Conservation (phyloP, 2,888 invertebrate genomes). For the Adelognathus sp. region DNA sequence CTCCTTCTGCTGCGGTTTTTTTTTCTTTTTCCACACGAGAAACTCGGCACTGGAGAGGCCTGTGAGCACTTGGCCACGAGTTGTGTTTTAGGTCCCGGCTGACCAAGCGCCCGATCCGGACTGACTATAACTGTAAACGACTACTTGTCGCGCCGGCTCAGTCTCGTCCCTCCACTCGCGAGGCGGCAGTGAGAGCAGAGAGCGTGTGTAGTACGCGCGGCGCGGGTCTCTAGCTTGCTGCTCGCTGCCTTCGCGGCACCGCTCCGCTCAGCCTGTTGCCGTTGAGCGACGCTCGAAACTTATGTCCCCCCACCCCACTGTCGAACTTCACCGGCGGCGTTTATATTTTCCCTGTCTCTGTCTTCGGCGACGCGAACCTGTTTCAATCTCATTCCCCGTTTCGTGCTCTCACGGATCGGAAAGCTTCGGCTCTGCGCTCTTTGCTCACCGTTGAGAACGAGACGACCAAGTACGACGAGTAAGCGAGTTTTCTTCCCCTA, state of each 20-base stretch:
- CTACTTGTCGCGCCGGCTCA: slow-evolving; percentile 76
- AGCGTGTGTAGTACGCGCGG: neutral
- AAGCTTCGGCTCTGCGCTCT: neutral
- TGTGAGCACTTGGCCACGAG: slow-evolving; percentile 47
- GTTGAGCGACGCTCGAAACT: too few relatives aligned
- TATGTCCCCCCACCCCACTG: slow-evolving; percentile 5
- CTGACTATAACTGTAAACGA: slow-evolving; percentile 81
- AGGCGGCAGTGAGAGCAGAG: neutral
- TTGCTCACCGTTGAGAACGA: too few relatives aligned
- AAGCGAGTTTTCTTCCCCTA: slow-evolving; percentile 29
- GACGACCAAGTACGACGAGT: neutral
- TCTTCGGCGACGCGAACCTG: slow-evolving; percentile 57
- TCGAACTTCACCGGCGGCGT: neutral
- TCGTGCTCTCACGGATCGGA: slow-evolving; percentile 22
- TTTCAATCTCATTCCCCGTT: slow-evolving; percentile 57
- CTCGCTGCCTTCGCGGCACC: slow-evolving; percentile 9
- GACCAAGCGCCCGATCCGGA: slow-evolving; percentile 81
- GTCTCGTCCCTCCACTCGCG: slow-evolving; percentile 2
- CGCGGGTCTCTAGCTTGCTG: slow-evolving; percentile 7
- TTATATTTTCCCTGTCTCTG: slow-evolving; percentile 11
- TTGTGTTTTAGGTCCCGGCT: slow-evolving; percentile 76
- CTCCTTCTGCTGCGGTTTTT: too few relatives aligned
- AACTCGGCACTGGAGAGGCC: neutral
- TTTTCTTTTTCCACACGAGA: too few relatives aligned
- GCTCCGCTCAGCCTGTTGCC: too few relatives aligned